Conservation (phyloP, 2,113 vertebrate species). For the Chaetodon trifascialis region DNA sequence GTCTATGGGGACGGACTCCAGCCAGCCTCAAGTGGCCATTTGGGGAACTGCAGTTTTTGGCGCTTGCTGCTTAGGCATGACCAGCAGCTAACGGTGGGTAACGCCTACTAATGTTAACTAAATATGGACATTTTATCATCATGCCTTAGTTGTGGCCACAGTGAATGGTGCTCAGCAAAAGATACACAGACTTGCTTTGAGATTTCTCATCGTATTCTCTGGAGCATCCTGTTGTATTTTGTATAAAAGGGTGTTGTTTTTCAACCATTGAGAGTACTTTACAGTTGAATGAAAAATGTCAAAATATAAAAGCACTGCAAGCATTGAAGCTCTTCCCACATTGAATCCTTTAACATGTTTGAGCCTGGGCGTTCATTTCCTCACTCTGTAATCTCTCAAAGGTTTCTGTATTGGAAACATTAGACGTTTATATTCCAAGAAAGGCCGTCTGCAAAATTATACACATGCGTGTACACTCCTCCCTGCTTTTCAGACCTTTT, state of each 20-base stretch:
- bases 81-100: not conserved
- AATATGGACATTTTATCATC: not conserved
- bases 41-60: no score
- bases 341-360: not conserved
- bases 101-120: not conserved
- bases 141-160: not conserved
- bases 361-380: not conserved
- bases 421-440: not conserved
- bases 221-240: not conserved
- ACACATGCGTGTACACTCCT: not conserved
- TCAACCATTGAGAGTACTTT: not conserved
- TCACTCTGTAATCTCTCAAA: not conserved
- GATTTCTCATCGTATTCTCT: not conserved
- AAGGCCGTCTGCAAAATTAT: not conserved
- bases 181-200: not conserved
- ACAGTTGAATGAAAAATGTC: not conserved
- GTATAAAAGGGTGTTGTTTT: not conserved
- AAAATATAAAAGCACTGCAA: slow-evolving; percentile 1
- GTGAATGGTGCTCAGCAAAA: not conserved
- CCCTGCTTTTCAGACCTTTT: not conserved
- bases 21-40: no score
- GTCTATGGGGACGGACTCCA: no score
- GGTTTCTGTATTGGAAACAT: not conserved
- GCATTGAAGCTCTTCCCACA: not conserved
- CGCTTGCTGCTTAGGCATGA: not conserved